Evolutionary conservation across 2,888 invertebrate genomes (phyloP), one percentile per base, ranked within the genome.

Genomic region (Synanthedon formicaeformis): DNA sequence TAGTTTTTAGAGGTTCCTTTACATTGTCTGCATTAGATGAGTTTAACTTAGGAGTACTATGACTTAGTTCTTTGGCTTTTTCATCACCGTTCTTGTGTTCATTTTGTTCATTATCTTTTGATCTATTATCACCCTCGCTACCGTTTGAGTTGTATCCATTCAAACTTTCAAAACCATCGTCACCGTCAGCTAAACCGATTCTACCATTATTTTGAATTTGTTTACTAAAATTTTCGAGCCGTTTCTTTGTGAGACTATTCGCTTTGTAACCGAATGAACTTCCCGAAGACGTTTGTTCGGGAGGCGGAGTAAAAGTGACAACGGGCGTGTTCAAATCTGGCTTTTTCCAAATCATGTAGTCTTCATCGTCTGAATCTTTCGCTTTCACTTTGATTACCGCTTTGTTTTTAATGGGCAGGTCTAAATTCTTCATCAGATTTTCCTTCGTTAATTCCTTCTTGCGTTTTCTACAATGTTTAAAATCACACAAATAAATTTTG

Each of bases 151-250:
- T 93, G 70, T 94, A 94, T 10, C 94, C 94, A 65, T 94, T 94
- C 8, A 95, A 88, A 73, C 95, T 95, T 81, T 95, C 95, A 66
- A 95, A 95, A 12, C 95, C 95, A 69, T 95, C 95, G 68, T 95
- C 95, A 69, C 94, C 88, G 56, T 89, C 88, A 34, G 82, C 81
- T 50, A 84, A 73, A 52, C 73, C 67, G 0, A 75, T 71, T 64
- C 72, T 69, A 0, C 73, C 67, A 45, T 70, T 62, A 48, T 71
- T 73, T 34, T 67, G 63, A 54, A 73, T 69, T 50, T 71, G 65
- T 12, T 34, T 13, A 55, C 85, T 85, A 55, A 84, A 83, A n/a
- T 74, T 81, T 65, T 86, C 85, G 54, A 87, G 63, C 57, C 82
- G 81, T 60, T 82, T 87, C 61, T 81, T 84, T n/a, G 85, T 87